Evolutionary conservation across 2,797 vertebrate genomes (phyloP).

Genomic region (Phoebastria nigripes): DNA sequence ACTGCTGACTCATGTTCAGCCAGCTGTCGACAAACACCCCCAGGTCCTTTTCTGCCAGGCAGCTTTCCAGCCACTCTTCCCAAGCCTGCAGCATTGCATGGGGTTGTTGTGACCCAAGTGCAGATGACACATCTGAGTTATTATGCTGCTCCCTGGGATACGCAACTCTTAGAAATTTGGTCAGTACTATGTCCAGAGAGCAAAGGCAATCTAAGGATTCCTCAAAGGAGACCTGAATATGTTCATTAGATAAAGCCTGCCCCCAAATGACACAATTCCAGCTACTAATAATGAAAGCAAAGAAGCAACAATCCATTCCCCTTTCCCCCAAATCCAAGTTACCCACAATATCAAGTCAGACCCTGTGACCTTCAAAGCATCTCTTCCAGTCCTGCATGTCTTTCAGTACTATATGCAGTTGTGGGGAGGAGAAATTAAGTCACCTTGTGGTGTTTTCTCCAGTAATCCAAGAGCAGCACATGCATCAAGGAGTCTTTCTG

Average conservation of each 20-base stretch:
- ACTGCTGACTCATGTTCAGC: background rate
- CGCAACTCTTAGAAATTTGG: background rate
- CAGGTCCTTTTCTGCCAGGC: accelerated
- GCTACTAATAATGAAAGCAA: background rate
- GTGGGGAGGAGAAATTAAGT: background rate
- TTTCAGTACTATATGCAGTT: background rate
- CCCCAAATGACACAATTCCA: background rate
- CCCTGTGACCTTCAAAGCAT: background rate
- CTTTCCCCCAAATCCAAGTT: background rate
- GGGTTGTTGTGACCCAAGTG: background rate
- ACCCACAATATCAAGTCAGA: background rate
- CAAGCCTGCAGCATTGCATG: background rate
- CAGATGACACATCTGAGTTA: background rate
- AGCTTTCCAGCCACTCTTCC: background rate
- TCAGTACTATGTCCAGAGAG: background rate
- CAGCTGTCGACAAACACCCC: accelerated
- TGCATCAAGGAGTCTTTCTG: slow-evolving; percentile 82
- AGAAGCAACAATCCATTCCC: background rate
- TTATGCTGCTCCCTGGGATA: background rate
- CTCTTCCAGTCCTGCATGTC: background rate
- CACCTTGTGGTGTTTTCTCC: slow-evolving; percentile 63
- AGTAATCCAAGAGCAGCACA: slow-evolving; percentile 84
- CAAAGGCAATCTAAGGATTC: background rate
- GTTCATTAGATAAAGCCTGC: background rate
- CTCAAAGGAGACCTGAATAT: background rate